Evolutionary conservation across 2,797 vertebrate species (phyloP).

Genomic region (Fistularia commersonii): DNA sequence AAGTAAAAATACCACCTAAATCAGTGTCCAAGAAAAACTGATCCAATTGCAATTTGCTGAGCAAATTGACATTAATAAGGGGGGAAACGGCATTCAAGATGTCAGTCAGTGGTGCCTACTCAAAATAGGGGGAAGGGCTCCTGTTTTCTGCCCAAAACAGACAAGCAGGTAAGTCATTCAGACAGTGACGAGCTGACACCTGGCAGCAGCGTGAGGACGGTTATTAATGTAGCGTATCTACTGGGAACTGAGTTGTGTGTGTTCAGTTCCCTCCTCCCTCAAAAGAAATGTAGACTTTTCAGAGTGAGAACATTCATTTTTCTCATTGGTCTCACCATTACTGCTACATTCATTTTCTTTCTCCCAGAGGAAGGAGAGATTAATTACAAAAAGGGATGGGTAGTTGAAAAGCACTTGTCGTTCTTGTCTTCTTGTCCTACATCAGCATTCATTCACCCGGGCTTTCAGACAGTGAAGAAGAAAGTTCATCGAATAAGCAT

Average conservation of each 20-base stretch:
- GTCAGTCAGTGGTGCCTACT: conserved; percentile 72
- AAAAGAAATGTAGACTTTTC: conserved; percentile 62
- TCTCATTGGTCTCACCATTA: conserved; percentile 58
- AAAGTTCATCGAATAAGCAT: conserved; percentile 39
- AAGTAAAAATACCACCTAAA: conserved; percentile 67
- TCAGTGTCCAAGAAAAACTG: conserved; percentile 76
- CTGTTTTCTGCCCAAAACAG: conserved; percentile 67
- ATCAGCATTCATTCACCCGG: conserved; percentile 39
- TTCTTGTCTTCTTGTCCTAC: conserved; percentile 20
- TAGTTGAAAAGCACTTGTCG: conserved; percentile 59
- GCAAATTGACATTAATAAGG: conserved; percentile 80
- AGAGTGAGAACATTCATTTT: conserved; percentile 72
- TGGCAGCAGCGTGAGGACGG: conserved; percentile 65
- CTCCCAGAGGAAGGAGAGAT: conserved; percentile 51
- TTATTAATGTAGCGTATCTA: conserved; percentile 77
- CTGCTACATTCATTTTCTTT: conserved; percentile 60
- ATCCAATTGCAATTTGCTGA: conserved; percentile 78
- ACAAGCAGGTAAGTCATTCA: conserved; percentile 79
- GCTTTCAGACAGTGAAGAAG: conserved; percentile 49
- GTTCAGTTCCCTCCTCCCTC: conserved; percentile 38
- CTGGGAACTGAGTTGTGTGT: conserved; percentile 68
- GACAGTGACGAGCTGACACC: conserved; percentile 75
- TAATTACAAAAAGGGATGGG: conserved; percentile 50
- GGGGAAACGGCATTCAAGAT: conserved; percentile 71
- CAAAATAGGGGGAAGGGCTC: conserved; percentile 59